Base-by-base conservation (phyloP, 2,888 invertebrate species). In the Drosophila acutilabella region DNA sequence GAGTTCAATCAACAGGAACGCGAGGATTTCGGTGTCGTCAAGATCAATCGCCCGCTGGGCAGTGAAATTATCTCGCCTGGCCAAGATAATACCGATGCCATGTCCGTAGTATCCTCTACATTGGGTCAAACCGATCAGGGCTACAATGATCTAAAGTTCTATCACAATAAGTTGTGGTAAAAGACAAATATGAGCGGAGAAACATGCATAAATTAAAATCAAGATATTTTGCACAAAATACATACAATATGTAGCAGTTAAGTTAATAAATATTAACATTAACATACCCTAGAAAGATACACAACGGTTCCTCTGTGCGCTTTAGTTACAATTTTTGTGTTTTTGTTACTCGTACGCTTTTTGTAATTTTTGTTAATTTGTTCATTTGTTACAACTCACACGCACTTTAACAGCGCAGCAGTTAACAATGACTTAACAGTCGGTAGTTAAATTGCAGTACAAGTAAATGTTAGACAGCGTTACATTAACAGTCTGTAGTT, bases 111-210 rank as follows among this genome's bases (percentile, higher is more conserved):
- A 3, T 90, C 90, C 11, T 86, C 90, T 2, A 84, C 83, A 4
- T 91, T 93, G 8, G 94, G 94, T 52, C 92, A 93, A 66, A 95
- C 95, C 18, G 94, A 94, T 52, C 94, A 94, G 85, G 95, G 95
- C 45, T 96, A 94, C 91, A 94, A 96, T 81, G 96, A 96, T 92
- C 93, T 96, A 45, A 96, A 96, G 90, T 96, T 96, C 92, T 95
- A 95, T 91, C 96, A 96, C 92, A 96, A 95, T 85, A 95, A 95
- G 81, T 93, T 96, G 82, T 96, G 96, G 96, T 96, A 95, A 88
- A 86, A 8, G 2, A 5, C 6, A 33, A 13, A 40, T 33, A 45
- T 16, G 16, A 23, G n/a, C 13, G 8, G 7, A 26, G 7, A 30
- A 13, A 36, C 0, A 13, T 36, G 13, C 6, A 60, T 7, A 20